Conservation (phyloP, 2,888 invertebrate genomes). For the Eupithecia subumbrata region DNA sequence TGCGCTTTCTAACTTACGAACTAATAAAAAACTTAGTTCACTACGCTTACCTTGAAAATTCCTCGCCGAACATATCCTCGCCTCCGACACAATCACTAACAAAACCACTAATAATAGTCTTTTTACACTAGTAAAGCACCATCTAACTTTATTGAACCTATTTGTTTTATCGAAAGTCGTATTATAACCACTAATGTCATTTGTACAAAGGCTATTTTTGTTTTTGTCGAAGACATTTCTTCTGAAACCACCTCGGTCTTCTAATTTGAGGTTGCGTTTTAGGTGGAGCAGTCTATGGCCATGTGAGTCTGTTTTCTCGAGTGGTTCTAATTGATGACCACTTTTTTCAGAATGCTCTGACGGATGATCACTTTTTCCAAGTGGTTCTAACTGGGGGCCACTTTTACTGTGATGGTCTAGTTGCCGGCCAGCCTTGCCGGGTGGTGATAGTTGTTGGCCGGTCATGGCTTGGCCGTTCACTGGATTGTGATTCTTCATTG, state of each 20-base stretch:
- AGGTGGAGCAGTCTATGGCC: slow-evolving; percentile 68
- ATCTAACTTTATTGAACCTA: slow-evolving; percentile 63
- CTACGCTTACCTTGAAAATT: slow-evolving; percentile 72
- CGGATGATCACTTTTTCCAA: neutral
- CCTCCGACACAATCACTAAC: slow-evolving; percentile 67
- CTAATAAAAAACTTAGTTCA: slow-evolving; percentile 36
- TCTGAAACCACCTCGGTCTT: slow-evolving; percentile 73
- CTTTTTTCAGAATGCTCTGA: neutral
- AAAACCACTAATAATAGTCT: slow-evolving; percentile 71
- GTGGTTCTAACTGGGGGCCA: slow-evolving; percentile 1
- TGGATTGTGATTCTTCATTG: slow-evolving; percentile 58
- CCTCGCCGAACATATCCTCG: slow-evolving; percentile 67
- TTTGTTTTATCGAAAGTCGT: slow-evolving; percentile 51
- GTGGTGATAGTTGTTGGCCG: slow-evolving; percentile 57
- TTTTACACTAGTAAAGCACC: slow-evolving; percentile 76
- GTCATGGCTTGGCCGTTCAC: slow-evolving; percentile 43
- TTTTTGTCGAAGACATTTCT: slow-evolving; percentile 51
- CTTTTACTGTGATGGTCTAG: neutral
- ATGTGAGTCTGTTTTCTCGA: slow-evolving; percentile 67
- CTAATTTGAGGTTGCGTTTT: slow-evolving; percentile 66
- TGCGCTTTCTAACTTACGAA: slow-evolving; percentile 29
- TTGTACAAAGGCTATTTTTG: slow-evolving; percentile 54
- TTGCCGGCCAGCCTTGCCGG: slow-evolving; percentile 42
- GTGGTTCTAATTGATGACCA: slow-evolving; percentile 49
- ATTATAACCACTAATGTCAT: slow-evolving; percentile 64